Conservation (phyloP, 1,140 invertebrate species). For the Listronotus oregonensis region DNA sequence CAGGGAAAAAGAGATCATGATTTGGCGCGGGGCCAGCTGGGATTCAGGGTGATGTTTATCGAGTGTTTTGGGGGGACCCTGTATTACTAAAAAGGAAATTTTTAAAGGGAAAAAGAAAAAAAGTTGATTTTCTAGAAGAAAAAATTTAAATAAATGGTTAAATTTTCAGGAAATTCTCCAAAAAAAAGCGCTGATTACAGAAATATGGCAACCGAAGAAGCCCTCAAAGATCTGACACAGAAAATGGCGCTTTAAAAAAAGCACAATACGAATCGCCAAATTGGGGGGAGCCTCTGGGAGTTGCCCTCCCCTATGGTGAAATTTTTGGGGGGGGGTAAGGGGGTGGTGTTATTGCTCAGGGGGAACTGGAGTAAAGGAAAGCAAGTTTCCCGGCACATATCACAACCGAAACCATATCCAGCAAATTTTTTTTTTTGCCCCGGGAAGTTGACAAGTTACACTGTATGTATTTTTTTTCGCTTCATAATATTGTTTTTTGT, state of each 20-base stretch:
- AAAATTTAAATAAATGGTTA: too few species aligned
- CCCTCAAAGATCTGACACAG: conserved; percentile 79
- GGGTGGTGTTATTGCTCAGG: conserved; percentile 65
- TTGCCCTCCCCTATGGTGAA: conserved; percentile 65
- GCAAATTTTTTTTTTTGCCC: conserved; percentile 50
- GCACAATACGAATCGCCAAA: conserved; percentile 79
- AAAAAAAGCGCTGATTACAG: conserved; percentile 88
- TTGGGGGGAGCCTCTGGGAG: conserved; percentile 53
- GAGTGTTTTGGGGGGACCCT: conserved; percentile 89
- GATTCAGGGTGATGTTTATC: conserved; percentile 89
- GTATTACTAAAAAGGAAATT: conserved; percentile 84
- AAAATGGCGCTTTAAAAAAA: conserved; percentile 87
- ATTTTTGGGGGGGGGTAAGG: conserved; percentile 73
- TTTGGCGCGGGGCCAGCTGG: conserved; percentile 71
- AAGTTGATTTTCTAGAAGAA: too few species aligned
- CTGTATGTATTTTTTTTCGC: background rate
- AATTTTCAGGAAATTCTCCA: conserved; percentile 80
- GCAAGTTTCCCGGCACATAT: conserved; percentile 77
- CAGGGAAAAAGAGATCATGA: conserved; percentile 80
- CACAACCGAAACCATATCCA: conserved; percentile 69
- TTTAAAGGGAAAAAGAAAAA: conserved; percentile 58
- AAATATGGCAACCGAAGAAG: conserved; percentile 74
- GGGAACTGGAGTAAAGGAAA: conserved; percentile 72
- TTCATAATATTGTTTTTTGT: background rate
- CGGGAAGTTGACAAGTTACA: conserved; percentile 42